Evolutionary conservation across 2,113 vertebrate species (phyloP).

Genomic region (Lutjanus erythropterus): DNA sequence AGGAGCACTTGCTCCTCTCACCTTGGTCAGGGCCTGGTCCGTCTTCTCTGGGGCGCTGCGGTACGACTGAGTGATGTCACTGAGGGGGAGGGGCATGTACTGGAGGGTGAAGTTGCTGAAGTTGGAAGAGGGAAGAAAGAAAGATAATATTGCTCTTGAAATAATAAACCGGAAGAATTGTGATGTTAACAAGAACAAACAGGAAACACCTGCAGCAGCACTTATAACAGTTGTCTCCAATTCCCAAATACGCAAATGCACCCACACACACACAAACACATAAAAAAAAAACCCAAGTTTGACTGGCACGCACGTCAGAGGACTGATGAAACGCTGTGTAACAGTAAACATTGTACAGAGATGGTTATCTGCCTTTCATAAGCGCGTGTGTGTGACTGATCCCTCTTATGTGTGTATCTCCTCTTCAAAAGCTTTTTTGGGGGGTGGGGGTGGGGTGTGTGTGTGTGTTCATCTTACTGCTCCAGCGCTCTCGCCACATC

Average conservation of each 20-base stretch:
- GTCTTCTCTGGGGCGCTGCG: constrained; percentile 90
- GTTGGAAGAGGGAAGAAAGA: constrained; percentile 1
- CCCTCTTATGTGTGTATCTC: constrained; percentile 28
- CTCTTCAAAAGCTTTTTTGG: constrained; percentile 37
- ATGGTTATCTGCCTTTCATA: constrained; percentile 54
- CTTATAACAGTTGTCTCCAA: constrained; percentile 34
- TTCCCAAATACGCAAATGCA: constrained; percentile 41
- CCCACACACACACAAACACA: constrained; percentile 22
- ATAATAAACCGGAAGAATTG: constrained; percentile 30
- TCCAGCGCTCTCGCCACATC: constrained; percentile 93
- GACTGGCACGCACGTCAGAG: constrained; percentile 52
- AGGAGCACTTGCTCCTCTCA: constrained; percentile 57
- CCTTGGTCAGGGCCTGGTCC: constrained; percentile 91
- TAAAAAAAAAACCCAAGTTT: constrained; percentile 1
- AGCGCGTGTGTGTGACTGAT: constrained; percentile 41
- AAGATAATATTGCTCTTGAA: constrained; percentile 3
- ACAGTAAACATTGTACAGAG: constrained; percentile 57
- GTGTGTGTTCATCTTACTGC: constrained; percentile 86
- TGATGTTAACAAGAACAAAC: constrained; percentile 65
- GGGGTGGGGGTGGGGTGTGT: constrained; percentile 2
- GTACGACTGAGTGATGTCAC: constrained; percentile 91
- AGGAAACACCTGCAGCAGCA: constrained; percentile 50
- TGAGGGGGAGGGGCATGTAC: constrained; percentile 93
- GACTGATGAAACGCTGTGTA: constrained; percentile 78
- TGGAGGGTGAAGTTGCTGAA: constrained; percentile 92